phyloP scores from a whole-genome alignment of 1,140 invertebrate genomes.

The Trigoniulus corallinus region DNA sequence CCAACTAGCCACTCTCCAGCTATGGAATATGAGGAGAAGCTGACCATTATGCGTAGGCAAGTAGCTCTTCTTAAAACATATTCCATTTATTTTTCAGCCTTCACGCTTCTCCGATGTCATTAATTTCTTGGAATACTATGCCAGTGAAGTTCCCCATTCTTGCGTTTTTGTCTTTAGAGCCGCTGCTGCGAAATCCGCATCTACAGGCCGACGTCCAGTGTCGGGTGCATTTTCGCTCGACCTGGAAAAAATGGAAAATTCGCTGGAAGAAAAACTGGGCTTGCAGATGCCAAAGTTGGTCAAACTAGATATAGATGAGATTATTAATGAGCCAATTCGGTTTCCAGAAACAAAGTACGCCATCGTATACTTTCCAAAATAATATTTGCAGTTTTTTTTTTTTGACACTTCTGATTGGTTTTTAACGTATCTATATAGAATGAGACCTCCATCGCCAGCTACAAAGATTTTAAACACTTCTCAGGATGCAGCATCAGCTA shows the following conservation, averaged over 20 bases:
- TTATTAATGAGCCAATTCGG: conserved; percentile 22
- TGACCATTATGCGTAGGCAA: too few species aligned
- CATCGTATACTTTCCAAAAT: neutral
- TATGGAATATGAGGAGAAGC: neutral
- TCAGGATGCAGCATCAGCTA: conserved; percentile 23
- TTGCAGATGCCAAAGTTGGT: conserved; percentile 28
- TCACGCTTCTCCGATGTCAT: too few species aligned
- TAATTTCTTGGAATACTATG: too few species aligned
- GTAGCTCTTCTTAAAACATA: too few species aligned
- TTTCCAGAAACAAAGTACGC: conserved; percentile 20
- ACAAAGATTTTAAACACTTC: conserved; percentile 20
- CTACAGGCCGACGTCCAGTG: conserved; percentile 13
- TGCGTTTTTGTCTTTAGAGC: too few species aligned
- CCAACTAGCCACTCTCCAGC: neutral
- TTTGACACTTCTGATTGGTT: neutral
- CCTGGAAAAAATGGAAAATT: conserved; percentile 22
- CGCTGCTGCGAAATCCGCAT: too few species aligned
- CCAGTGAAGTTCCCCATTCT: too few species aligned
- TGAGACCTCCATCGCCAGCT: conserved; percentile 22
- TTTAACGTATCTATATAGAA: conserved; percentile 9
- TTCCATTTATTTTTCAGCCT: too few species aligned
- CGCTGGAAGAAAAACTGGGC: conserved; percentile 10
- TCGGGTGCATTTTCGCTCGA: conserved; percentile 22
- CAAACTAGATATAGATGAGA: conserved; percentile 29
- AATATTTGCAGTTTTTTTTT: neutral